Percentiles rank a stretch among this genome's conserved stretches.
Evolutionary conservation across 1,140 invertebrate genomes (phyloP).

Genomic region (Calliopsis andreniformis): DNA sequence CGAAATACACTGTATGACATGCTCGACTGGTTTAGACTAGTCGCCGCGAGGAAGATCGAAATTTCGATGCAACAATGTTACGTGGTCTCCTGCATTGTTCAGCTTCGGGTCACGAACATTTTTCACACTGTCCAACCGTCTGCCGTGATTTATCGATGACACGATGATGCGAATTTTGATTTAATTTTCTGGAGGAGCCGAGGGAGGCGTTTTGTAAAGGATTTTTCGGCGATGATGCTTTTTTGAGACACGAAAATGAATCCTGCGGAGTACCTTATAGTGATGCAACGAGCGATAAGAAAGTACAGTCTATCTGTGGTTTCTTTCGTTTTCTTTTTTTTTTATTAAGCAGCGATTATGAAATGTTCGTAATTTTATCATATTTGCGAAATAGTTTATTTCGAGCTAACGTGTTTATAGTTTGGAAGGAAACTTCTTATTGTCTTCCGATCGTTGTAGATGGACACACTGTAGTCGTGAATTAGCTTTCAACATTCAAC

Average conservation of each 20-base stretch:
- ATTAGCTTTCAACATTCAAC: conserved; percentile 4
- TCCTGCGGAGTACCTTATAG: no score
- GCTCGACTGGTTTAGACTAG: background rate
- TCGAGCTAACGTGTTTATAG: background rate
- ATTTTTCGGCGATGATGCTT: no score
- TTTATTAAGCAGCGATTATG: background rate
- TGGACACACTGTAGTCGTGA: conserved; percentile 16
- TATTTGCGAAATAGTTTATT: background rate
- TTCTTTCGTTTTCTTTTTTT: background rate
- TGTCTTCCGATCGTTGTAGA: conserved; percentile 1
- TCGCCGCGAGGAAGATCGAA: background rate
- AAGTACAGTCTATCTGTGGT: no score
- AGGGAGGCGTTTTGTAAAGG: no score
- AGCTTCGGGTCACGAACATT: no score
- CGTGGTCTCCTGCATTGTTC: background rate
- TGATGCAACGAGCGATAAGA: no score
- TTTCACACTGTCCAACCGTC: no score
- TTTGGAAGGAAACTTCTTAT: background rate
- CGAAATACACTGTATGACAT: conserved; percentile 2
- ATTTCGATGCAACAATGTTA: background rate
- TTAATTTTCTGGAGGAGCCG: no score
- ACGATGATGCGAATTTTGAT: no score
- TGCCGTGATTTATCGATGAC: no score
- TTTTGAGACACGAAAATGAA: no score
- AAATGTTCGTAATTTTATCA: background rate